A percentile compares a stretch with the other conserved stretches of the same genome.
phyloP scores from a whole-genome alignment of 2,888 invertebrate genomes.

The Maniola hyperantus region DNA sequence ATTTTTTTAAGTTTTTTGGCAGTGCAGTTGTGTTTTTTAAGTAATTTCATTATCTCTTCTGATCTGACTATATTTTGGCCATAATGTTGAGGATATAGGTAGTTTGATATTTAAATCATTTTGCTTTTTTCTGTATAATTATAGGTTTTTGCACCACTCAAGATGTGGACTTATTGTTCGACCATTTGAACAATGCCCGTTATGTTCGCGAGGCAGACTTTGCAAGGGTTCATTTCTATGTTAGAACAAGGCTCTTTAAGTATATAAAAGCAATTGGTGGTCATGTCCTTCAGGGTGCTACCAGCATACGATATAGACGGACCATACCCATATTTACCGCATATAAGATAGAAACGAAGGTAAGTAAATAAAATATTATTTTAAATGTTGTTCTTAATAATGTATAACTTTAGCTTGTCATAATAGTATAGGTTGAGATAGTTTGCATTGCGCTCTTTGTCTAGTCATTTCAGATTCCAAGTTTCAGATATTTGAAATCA shows the following conservation, averaged over 20 bases:
- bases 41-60: too few species aligned
- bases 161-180: constrained; percentile 91
- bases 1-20: too few species aligned
- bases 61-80: too few species aligned
- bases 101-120: too few species aligned
- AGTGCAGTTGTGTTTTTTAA: too few species aligned
- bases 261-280: constrained; percentile 84
- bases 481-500: too few species aligned
- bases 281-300: constrained; percentile 89
- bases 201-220: constrained; percentile 94
- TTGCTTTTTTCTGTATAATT: constrained; percentile 34
- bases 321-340: constrained; percentile 90
- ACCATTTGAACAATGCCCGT: constrained; percentile 97
- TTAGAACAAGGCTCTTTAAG: constrained; percentile 87
- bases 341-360: constrained; percentile 89
- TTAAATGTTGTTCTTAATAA: neutral
- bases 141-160: constrained; percentile 91
- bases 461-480: too few species aligned
- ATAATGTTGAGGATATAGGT: too few species aligned
- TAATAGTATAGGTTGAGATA: too few species aligned
- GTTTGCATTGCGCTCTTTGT: too few species aligned
- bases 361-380: constrained; percentile 51
- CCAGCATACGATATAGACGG: constrained; percentile 89
- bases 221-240: constrained; percentile 92
- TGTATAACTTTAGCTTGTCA: neutral